phyloP scores from a whole-genome alignment of 1,140 invertebrate genomes.

The Temnothorax longispinosus region DNA sequence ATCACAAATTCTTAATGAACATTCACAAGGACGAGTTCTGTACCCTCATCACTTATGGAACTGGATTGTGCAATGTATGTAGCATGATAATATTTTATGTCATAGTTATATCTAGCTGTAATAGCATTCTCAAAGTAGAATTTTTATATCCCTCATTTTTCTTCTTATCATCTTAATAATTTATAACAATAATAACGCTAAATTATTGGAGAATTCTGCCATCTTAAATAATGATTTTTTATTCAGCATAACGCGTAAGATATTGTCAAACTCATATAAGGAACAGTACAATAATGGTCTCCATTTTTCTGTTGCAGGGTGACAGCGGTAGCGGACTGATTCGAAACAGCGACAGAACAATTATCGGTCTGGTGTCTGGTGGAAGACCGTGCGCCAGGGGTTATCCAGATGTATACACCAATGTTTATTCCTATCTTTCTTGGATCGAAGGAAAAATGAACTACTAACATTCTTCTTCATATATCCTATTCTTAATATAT shows the following conservation, averaged over 20 bases:
- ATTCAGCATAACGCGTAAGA: background rate
- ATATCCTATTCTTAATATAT: background rate
- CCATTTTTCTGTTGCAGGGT: slow-evolving; percentile 65
- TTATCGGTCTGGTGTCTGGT: slow-evolving; percentile 88
- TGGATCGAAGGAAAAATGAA: background rate
- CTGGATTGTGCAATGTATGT: slow-evolving; percentile 32
- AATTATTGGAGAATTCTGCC: background rate
- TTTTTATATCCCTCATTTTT: background rate
- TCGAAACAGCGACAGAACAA: slow-evolving; percentile 58
- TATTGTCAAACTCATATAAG: background rate
- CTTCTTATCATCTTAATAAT: background rate
- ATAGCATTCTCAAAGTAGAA: background rate
- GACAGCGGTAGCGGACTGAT: slow-evolving; percentile 85
- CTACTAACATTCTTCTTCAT: background rate
- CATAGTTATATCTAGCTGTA: background rate
- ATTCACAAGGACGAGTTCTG: background rate
- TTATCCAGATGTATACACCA: slow-evolving; percentile 86
- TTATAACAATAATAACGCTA: background rate
- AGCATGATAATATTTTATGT: background rate
- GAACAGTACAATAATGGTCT: background rate
- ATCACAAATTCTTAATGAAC: background rate
- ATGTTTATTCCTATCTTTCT: slow-evolving; percentile 60
- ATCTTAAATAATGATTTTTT: background rate
- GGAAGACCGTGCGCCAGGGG: slow-evolving; percentile 88
- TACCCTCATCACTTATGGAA: background rate